Conservation (phyloP, 2,113 vertebrate genomes). For the Monarcha castaneiventris region DNA sequence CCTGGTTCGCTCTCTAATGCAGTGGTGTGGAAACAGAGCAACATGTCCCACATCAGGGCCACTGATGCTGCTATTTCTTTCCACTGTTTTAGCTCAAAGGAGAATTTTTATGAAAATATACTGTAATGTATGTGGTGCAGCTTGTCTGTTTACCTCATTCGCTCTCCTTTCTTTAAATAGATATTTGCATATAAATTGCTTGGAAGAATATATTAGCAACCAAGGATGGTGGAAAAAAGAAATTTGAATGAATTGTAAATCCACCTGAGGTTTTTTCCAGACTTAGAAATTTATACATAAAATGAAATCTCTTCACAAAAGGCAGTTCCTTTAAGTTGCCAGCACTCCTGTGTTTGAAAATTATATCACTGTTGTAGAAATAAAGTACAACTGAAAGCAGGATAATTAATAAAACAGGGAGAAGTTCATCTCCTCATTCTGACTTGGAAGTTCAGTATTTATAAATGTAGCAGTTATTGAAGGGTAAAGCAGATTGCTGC, state of each 20-base stretch:
- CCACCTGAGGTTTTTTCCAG: background rate
- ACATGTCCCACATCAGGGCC: background rate
- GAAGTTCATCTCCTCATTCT: background rate
- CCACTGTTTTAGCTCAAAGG: background rate
- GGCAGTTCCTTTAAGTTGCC: background rate
- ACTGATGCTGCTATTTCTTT: background rate
- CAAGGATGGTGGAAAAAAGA: background rate
- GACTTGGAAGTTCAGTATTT: background rate
- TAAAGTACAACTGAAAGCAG: background rate
- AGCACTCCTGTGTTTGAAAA: background rate
- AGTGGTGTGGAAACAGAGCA: background rate
- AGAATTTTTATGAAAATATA: background rate
- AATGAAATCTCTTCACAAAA: slow-evolving; percentile 7
- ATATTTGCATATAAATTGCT: slow-evolving; percentile 69
- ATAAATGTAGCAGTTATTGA: background rate
- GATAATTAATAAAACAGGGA: background rate
- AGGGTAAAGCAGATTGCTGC: background rate
- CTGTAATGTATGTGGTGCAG: background rate
- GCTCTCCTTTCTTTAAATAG: slow-evolving; percentile 49
- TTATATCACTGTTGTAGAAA: background rate
- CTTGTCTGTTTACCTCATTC: slow-evolving; percentile 33
- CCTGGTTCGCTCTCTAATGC: background rate
- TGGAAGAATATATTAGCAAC: slow-evolving; percentile 40
- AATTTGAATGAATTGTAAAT: slow-evolving; percentile 55
- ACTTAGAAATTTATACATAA: slow-evolving; percentile 11